phyloP scores from a whole-genome alignment of 2,888 invertebrate genomes.

The Acrobasis suavella region DNA sequence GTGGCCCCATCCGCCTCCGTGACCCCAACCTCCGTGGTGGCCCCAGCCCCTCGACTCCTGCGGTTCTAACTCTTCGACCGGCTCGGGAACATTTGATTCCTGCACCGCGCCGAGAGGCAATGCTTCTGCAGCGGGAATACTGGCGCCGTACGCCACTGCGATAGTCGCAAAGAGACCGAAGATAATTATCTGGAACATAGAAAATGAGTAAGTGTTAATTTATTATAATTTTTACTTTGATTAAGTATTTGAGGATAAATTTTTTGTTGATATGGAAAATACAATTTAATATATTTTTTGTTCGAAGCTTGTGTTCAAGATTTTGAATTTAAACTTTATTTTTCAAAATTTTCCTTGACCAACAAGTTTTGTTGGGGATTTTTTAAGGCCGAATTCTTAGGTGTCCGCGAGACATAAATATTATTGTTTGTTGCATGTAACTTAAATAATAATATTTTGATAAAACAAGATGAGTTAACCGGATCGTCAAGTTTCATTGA shows the following conservation, averaged over 20 bases:
- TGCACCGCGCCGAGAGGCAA: neutral
- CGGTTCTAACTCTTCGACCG: slow-evolving; percentile 10
- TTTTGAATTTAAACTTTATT: neutral
- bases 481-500: neutral
- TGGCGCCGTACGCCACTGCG: slow-evolving; percentile 33
- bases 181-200: slow-evolving; percentile 36
- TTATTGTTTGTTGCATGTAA: neutral
- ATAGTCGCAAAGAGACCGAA: slow-evolving; percentile 36
- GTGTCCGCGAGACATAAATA: neutral
- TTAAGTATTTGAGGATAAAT: neutral
- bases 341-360: neutral
- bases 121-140: slow-evolving; percentile 15
- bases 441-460: neutral
- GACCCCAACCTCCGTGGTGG: slow-evolving; percentile 18
- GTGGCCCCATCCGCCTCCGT: slow-evolving; percentile 22
- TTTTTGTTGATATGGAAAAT: neutral
- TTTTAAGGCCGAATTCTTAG: neutral
- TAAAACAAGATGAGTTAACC: neutral
- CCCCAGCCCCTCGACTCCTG: slow-evolving; percentile 19
- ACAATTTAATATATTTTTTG: neutral
- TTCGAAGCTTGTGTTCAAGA: neutral
- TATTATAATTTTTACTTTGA: too few relatives aligned
- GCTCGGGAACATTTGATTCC: neutral
- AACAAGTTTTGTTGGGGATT: neutral
- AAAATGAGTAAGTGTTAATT: neutral